Percentiles rank a stretch among this genome's conserved stretches.
Conservation (phyloP, 1,140 invertebrate species). For the Drosophila persimilis region DNA sequence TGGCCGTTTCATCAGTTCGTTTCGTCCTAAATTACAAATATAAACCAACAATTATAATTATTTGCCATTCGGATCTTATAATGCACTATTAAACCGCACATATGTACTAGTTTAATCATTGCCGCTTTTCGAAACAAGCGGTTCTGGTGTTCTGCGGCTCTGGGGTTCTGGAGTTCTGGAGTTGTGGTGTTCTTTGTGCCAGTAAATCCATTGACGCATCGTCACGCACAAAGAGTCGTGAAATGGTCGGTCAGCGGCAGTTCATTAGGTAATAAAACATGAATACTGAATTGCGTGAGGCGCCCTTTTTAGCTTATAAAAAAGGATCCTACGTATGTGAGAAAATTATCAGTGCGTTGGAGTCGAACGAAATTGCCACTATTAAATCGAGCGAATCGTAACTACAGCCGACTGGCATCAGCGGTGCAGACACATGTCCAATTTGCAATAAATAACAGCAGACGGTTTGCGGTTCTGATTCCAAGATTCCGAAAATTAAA, state of each 20-base stretch:
- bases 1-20: too few relatives aligned
- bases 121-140: not conserved
- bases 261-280: constrained; percentile 77
- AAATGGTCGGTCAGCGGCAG: constrained; percentile 42
- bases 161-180: too few relatives aligned
- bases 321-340: constrained; percentile 69
- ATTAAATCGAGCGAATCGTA: constrained; percentile 73
- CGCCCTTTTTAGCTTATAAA: constrained; percentile 73
- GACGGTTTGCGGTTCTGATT: constrained; percentile 50
- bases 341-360: constrained; percentile 82
- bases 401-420: constrained; percentile 35
- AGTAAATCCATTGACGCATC: constrained; percentile 49
- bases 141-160: too few relatives aligned
- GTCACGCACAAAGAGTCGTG: constrained; percentile 51
- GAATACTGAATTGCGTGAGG: constrained; percentile 78
- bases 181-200: constrained; percentile 25
- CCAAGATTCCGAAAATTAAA: constrained; percentile 67
- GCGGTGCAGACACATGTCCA: constrained; percentile 34
- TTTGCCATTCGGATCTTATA: not conserved
- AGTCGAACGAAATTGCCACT: constrained; percentile 78
- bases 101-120: not conserved
- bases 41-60: too few relatives aligned
- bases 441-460: constrained; percentile 39
- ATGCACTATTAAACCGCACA: constrained; percentile 2
- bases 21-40: too few relatives aligned